Base-by-base conservation (phyloP, 2,113 vertebrate genomes). In the Camelus dromedarius region DNA sequence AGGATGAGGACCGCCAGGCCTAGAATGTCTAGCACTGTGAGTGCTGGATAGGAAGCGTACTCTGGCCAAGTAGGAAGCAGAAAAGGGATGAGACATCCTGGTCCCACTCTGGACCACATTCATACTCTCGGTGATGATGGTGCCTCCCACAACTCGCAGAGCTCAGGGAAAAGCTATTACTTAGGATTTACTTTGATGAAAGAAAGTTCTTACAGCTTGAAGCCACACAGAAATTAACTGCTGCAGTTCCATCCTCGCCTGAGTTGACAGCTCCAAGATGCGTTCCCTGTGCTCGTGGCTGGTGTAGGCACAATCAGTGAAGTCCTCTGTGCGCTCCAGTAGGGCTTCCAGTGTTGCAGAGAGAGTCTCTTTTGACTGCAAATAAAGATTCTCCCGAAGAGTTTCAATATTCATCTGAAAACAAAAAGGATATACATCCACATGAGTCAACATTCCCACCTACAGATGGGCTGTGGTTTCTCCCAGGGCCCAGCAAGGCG, bases 261-360 rank as follows among this genome's bases (percentile, higher is more conserved):
- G 99, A 95, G 99, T 99, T 94, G 99, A 99, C 97, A 99, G 97
- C 84, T 99, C 99, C 95, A 99, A 98, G 97, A 99, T 99, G 95
- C 98, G 99, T 94, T 99, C 99, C 89, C 99, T 98, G 98, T 99
- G 99, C 98, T 99, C 99, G 20, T 99, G 99, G 97, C 99, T 99
- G 98, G 99, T 99, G 98, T 99, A 99, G 75, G 99, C 99, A 76
- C 99, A 99, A 96, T 99, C 99, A 0, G 99, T 99, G 98, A 99
- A 99, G 97, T 99, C 99, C 97, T 99, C 99, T 0, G 99, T 99
- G 88, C 99, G 99, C 98, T 99, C 99, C 96, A 99, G 98, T 97
- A 99, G 98, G 79, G 98, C 98, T 97, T 99, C 99, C 98, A 99
- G 97, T 97, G 99, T 99, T 22, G 98, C 97, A 2, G 98, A 98